These are phyloP conservation scores for Tauraco erythrolophus DNA, from an alignment of 2,113 vertebrate species.

Conservation along the genomic window DNA sequence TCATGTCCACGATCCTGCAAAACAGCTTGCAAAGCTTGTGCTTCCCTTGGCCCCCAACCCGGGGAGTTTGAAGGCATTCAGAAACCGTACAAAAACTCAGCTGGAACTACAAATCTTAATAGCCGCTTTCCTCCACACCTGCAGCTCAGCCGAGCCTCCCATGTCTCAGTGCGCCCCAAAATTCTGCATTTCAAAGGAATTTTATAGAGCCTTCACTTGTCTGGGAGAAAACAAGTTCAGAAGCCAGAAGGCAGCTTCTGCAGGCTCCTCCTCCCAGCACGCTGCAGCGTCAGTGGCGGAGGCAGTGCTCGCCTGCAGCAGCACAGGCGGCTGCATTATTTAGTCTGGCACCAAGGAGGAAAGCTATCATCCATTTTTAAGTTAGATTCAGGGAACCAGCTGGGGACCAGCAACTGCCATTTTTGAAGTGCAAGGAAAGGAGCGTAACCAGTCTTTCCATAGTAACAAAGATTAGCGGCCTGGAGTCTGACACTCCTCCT, in stretches of 20 bases:
- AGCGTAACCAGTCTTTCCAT: conserved; percentile 47
- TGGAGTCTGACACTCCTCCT: conserved; percentile 51
- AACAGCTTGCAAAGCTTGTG: background rate
- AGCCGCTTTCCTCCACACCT: background rate
- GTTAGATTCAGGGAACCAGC: conserved; percentile 31
- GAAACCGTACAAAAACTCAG: background rate
- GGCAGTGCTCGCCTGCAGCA: background rate
- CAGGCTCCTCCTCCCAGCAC: background rate
- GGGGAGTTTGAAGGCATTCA: conserved; percentile 1
- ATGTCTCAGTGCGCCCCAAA: background rate
- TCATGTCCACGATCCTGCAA: background rate
- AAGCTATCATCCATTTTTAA: conserved; percentile 43
- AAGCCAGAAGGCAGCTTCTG: conserved; percentile 2
- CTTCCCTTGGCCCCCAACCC: background rate
- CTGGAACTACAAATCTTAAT: background rate
- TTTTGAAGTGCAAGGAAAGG: conserved; percentile 37
- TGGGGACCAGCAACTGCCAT: conserved; percentile 41
- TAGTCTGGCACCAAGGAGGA: conserved; percentile 39
- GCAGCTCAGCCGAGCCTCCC: conserved; percentile 9
- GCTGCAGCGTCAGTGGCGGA: background rate
- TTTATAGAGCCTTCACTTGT: background rate
- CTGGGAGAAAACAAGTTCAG: background rate
- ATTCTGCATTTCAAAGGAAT: background rate
- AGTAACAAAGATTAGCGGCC: conserved; percentile 58
- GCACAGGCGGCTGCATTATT: background rate